Conservation (phyloP, 2,797 vertebrate species). For the Apodemus agrarius region DNA sequence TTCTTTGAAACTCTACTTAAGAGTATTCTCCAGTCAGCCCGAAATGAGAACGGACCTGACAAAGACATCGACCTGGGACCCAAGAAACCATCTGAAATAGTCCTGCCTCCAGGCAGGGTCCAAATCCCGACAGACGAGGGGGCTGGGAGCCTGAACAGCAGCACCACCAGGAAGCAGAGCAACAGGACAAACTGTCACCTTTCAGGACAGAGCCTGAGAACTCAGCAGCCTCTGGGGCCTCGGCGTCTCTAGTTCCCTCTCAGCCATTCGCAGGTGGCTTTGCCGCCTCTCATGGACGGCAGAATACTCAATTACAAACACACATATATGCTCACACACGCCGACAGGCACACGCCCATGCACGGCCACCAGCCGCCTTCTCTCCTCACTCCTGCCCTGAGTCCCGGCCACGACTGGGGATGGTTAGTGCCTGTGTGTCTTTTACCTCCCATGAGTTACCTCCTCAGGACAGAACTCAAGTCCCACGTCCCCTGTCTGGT, state of each 20-base stretch:
- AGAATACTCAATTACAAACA: neutral
- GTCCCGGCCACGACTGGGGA: neutral
- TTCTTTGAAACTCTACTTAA: slow-evolving; percentile 13
- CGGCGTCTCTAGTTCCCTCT: neutral
- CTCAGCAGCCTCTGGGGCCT: too few species aligned
- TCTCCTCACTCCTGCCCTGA: neutral
- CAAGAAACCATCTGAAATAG: neutral
- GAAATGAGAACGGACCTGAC: neutral
- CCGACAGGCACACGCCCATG: too few species aligned
- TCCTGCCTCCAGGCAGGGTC: neutral
- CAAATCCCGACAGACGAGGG: accelerated
- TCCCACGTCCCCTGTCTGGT: neutral
- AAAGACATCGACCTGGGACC: neutral
- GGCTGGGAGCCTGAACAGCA: neutral
- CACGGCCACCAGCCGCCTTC: neutral
- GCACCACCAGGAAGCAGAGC: too few species aligned
- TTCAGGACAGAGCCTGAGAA: neutral
- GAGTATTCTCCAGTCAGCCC: neutral
- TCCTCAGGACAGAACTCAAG: neutral
- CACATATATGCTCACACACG: neutral
- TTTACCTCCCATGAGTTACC: neutral
- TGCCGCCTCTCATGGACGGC: neutral
- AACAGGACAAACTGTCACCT: neutral
- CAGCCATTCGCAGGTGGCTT: accelerated
- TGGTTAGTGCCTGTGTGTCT: neutral